A percentile compares a stretch with the other conserved stretches of the same genome.
Evolutionary conservation across 2,797 vertebrate species (phyloP).

Genomic region (Astyanax mexicanus): DNA sequence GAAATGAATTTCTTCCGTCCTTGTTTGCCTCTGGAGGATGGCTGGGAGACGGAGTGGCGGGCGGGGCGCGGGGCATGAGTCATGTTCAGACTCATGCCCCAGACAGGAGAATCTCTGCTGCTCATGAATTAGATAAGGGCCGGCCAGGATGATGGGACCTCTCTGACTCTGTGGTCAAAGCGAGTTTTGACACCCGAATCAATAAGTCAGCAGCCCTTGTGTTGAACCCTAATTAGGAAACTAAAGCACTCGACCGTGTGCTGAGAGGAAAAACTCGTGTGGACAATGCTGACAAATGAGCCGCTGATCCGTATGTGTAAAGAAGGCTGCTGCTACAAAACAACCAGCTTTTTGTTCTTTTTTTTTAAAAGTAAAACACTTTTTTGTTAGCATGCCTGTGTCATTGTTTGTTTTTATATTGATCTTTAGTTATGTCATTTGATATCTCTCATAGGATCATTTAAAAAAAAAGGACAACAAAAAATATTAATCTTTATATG

Average conservation of each 20-base stretch:
- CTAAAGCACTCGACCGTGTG: slow-evolving; percentile 78
- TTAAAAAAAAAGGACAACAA: too few relatives aligned
- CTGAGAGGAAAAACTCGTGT: slow-evolving; percentile 73
- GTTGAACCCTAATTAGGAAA: slow-evolving; percentile 84
- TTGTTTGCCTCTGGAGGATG: slow-evolving; percentile 16
- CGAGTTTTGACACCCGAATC: slow-evolving; percentile 80
- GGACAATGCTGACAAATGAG: slow-evolving; percentile 79
- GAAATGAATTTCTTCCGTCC: slow-evolving; percentile 35
- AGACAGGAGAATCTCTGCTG: slow-evolving; percentile 30
- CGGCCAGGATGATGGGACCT: slow-evolving; percentile 37
- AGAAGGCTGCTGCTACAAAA: not conserved
- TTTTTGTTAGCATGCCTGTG: not conserved
- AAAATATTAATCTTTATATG: too few relatives aligned
- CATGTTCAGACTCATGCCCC: slow-evolving; percentile 36
- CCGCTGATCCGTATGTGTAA: slow-evolving; percentile 13
- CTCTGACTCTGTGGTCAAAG: slow-evolving; percentile 75
- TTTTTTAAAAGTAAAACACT: too few relatives aligned
- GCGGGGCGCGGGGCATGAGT: slow-evolving; percentile 41
- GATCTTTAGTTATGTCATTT: not conserved
- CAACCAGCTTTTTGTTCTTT: too few relatives aligned
- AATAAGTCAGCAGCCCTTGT: slow-evolving; percentile 85
- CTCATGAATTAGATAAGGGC: slow-evolving; percentile 59
- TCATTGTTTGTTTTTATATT: not conserved
- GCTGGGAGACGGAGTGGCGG: slow-evolving; percentile 22
- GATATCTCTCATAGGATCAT: too few relatives aligned